phyloP scores from a whole-genome alignment of 2,113 vertebrate species.

The Danionella cerebrum region DNA sequence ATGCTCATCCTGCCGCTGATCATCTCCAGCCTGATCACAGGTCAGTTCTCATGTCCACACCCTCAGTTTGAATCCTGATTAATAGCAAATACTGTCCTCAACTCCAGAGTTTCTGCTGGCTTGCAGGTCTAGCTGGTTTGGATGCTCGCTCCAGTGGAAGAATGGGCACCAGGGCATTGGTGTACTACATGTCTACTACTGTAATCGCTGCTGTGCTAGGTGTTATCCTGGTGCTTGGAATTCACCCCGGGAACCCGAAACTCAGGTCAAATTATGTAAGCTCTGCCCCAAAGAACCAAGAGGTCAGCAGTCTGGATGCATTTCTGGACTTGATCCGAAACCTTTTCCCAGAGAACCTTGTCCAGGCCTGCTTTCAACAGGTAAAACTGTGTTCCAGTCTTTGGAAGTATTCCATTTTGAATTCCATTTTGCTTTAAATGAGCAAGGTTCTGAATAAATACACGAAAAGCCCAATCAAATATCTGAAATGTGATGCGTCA shows the following conservation, averaged over 20 bases:
- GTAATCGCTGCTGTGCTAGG: slow-evolving; percentile 70
- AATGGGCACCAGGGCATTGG: slow-evolving; percentile 75
- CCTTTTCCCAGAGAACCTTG: slow-evolving; percentile 77
- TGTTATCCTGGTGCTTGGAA: slow-evolving; percentile 72
- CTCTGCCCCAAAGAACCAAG: slow-evolving; percentile 49
- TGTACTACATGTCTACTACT: slow-evolving; percentile 78
- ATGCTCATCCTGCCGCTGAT: slow-evolving; percentile 79
- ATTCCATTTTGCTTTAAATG: background rate
- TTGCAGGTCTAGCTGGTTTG: slow-evolving; percentile 70
- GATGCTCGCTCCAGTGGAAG: slow-evolving; percentile 74
- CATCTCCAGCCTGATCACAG: slow-evolving; percentile 79
- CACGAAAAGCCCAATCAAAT: too few relatives aligned
- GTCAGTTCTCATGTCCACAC: slow-evolving; percentile 38
- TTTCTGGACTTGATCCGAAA: slow-evolving; percentile 78
- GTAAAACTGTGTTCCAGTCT: slow-evolving; percentile 45
- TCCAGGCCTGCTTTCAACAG: slow-evolving; percentile 77
- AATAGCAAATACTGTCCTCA: background rate
- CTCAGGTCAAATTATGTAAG: slow-evolving; percentile 43
- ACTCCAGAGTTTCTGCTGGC: background rate
- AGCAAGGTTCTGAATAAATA: background rate
- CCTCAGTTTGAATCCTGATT: background rate
- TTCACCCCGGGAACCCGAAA: slow-evolving; percentile 76
- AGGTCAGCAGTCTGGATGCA: slow-evolving; percentile 75
- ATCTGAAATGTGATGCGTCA: too few relatives aligned
- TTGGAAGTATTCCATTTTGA: background rate